Conservation (phyloP, 2,113 vertebrate genomes). For the Taurulus bubalis region DNA sequence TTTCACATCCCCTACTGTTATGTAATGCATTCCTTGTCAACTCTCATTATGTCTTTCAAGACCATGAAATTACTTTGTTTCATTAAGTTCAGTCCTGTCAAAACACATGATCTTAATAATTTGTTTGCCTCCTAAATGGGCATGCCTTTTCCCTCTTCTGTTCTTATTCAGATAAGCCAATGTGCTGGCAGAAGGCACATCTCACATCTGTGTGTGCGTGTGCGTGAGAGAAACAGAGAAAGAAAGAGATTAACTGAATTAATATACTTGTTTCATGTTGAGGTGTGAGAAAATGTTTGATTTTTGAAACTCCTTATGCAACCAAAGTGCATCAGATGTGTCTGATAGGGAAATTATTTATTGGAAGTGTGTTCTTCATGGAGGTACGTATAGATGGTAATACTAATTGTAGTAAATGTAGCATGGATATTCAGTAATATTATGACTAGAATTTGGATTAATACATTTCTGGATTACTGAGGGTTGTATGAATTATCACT, state of each 20-base stretch:
- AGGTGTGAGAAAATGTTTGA: conserved; percentile 43
- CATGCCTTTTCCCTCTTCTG: conserved; percentile 66
- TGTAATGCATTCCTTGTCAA: conserved; percentile 81
- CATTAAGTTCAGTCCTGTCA: conserved; percentile 54
- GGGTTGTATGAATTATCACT: conserved; percentile 9
- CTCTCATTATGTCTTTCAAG: conserved; percentile 66
- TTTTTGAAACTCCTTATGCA: conserved; percentile 62
- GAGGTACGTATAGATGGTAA: conserved; percentile 57
- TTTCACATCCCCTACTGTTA: conserved; percentile 71
- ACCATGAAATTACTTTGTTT: conserved; percentile 73
- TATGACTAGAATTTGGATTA: conserved; percentile 19
- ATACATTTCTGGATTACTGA: conserved; percentile 37
- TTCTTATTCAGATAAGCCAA: conserved; percentile 70
- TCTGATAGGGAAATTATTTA: conserved; percentile 67
- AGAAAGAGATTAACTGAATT: conserved; percentile 39
- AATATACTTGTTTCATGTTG: conserved; percentile 43
- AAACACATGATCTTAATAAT: conserved; percentile 67
- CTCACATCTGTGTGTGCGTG: conserved; percentile 30
- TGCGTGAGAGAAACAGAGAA: neutral
- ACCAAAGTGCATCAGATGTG: conserved; percentile 70
- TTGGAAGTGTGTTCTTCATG: conserved; percentile 57
- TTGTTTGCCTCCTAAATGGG: conserved; percentile 68
- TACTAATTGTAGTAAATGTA: conserved; percentile 57
- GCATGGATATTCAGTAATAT: conserved; percentile 41
- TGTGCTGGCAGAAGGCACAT: conserved; percentile 59